Conservation (phyloP, 2,888 invertebrate species). For the Microctonus aethiopoides region DNA sequence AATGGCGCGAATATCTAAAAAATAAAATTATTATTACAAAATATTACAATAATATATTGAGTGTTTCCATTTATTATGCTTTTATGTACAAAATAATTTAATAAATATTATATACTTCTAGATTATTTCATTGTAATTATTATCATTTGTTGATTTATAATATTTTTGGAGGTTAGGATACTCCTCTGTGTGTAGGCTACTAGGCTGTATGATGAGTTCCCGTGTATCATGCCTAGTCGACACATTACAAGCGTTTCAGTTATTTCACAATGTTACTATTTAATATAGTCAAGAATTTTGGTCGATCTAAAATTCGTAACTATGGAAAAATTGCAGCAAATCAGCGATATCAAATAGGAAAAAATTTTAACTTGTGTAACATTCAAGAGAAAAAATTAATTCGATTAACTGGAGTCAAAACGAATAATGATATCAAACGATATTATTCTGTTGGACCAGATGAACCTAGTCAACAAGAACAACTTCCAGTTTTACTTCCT, state of each 20-base stretch:
- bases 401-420: conserved; percentile 21
- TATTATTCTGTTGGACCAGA: not conserved
- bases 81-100: too few species aligned
- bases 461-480: not conserved
- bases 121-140: too few species aligned
- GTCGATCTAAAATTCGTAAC: conserved; percentile 21
- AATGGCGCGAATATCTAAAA: not conserved
- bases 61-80: not conserved
- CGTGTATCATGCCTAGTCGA: not conserved
- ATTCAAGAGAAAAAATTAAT: not conserved
- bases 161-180: conserved; percentile 1
- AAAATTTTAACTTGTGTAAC: not conserved
- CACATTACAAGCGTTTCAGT: not conserved
- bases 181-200: too few species aligned
- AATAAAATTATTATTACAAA: not conserved
- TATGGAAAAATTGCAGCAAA: conserved; percentile 20
- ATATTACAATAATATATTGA: not conserved
- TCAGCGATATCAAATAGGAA: conserved; percentile 1
- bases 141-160: too few species aligned
- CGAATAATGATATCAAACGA: not conserved
- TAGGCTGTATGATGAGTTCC: not conserved
- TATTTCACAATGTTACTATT: conserved; percentile 23
- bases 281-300: conserved; percentile 37
- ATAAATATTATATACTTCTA: too few species aligned
- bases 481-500: conserved; percentile 18